Percentiles rank a stretch among this genome's conserved stretches.
These are phyloP conservation scores for Tanypteryx hageni DNA, from an alignment of 2,888 invertebrate genomes.

Conservation along the genomic window DNA sequence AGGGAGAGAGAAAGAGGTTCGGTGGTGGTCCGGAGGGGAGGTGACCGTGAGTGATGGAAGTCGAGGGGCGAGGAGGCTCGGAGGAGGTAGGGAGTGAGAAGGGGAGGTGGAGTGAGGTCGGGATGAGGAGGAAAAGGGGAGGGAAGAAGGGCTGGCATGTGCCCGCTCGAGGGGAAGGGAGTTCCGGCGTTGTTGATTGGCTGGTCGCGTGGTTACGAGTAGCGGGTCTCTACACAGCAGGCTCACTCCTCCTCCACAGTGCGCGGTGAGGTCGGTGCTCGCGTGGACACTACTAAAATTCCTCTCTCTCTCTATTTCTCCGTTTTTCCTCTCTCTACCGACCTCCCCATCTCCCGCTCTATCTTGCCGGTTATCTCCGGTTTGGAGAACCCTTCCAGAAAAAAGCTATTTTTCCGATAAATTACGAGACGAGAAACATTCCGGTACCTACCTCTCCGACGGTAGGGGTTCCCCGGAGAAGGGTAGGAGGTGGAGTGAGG, in stretches of 20 bases:
- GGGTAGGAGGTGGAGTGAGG: too few relatives aligned
- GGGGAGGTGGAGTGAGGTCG: neutral
- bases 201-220: conserved; percentile 53
- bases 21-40: too few relatives aligned
- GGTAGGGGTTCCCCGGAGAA: too few relatives aligned
- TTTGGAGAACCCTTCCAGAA: neutral
- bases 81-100: neutral
- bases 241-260: conserved; percentile 41
- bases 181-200: conserved; percentile 57
- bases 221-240: conserved; percentile 40
- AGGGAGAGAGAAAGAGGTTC: neutral
- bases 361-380: neutral
- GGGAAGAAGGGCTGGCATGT: neutral
- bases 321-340: too few relatives aligned
- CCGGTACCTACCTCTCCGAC: too few relatives aligned
- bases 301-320: neutral
- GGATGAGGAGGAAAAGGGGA: neutral
- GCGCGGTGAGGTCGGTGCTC: conserved; percentile 44
- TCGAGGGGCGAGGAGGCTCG: neutral
- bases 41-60: too few relatives aligned
- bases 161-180: neutral
- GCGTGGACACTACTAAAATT: conserved; percentile 29
- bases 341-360: neutral
- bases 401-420: neutral
- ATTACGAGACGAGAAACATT: neutral